Evolutionary conservation across 2,797 vertebrate species (phyloP).

Genomic region (Margarornis squamiger): DNA sequence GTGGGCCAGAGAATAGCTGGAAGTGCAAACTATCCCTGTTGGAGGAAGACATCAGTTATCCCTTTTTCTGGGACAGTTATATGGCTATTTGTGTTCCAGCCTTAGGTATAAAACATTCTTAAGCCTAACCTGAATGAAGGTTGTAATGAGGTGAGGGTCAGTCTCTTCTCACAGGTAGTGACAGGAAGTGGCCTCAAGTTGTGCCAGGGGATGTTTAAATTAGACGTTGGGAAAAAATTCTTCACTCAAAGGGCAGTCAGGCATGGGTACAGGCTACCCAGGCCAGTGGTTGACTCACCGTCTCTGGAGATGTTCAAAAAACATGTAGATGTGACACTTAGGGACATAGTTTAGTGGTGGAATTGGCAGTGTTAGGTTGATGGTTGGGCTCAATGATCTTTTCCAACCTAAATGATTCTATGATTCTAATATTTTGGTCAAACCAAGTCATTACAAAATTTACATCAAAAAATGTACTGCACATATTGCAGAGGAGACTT

Average conservation of each 20-base stretch:
- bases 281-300: neutral
- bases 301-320: neutral
- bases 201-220: neutral
- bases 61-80: neutral
- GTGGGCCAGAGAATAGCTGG: neutral
- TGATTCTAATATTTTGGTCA: neutral
- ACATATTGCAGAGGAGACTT: neutral
- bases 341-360: neutral
- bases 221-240: neutral
- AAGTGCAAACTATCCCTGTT: neutral
- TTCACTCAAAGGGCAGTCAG: neutral
- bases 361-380: neutral
- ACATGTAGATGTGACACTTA: neutral
- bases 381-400: neutral
- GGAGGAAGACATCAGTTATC: neutral
- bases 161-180: neutral
- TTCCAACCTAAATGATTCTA: neutral
- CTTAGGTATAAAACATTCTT: neutral
- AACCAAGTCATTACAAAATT: neutral
- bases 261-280: neutral
- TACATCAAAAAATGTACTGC: neutral
- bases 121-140: neutral
- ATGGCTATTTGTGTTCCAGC: neutral
- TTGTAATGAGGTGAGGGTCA: neutral
- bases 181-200: neutral